Base-by-base conservation (phyloP, 1,140 invertebrate genomes). In the Drosophila erecta region DNA sequence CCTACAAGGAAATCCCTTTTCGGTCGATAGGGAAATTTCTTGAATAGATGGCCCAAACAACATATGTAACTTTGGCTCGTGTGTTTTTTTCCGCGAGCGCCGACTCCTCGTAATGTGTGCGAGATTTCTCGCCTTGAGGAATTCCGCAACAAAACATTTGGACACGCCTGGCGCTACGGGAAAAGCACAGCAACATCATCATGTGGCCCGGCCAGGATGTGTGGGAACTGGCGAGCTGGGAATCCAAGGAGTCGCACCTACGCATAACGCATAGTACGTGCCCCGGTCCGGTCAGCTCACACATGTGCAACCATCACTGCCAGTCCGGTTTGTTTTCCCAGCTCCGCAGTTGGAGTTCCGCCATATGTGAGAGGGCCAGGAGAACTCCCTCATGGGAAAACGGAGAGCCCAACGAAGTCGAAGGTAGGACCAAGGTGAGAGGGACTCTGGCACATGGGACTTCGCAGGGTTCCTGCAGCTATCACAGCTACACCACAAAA, bases 141-240 rank as follows among this genome's bases (percentile, higher is more conserved):
- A 79, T 89, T 53, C 84, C 83, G 81, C 22, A 22, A 41, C 50
- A 43, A 40, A 67, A 66, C 60, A 47, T 27, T 70, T 66, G 55
- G 60, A 49, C 81, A 80, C 81, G 77, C 78, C 81, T 83, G 84
- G 84, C 84, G 84, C 84, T 89, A 90, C 76, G 84, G 84, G 84
- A 80, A 89, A 89, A 79, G 80, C 79, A 79, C 84, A 87, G 50
- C 43, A 43, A 37, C 33, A 37, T 64, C 49, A 81, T 79, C 85
- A 85, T 90, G 65, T 89, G 84, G 69, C 59, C 49, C 49, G 27
- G 58, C 61, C 76, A 56, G 72, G 62, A 47, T 67, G 37, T 56
- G 50, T 33, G 43, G 49, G 22, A 66, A 72, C 41, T n/a, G 17
- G 20, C 5, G 6, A 41, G 8, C 24, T 71, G 70, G 72, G 46